Base-by-base conservation (phyloP, 2,113 vertebrate species). In the Vanacampus margaritifer region DNA sequence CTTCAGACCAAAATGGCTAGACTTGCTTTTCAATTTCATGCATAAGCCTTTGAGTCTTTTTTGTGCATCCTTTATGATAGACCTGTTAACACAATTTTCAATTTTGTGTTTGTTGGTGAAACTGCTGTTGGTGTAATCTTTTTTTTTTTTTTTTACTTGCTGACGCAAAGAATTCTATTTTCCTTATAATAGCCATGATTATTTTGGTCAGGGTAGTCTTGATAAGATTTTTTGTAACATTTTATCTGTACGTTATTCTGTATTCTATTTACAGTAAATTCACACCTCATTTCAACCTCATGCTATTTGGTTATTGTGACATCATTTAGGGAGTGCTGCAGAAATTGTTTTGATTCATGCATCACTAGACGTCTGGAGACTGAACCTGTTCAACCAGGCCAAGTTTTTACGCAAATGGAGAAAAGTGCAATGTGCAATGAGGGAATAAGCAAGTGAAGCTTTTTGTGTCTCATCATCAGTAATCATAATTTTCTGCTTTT, bases 371-470 rank as follows among this genome's bases (percentile, higher is more conserved):
- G 11, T 54, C 51, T 54, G 13, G 11, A 26, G 24, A 54, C 23
- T 51, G 8, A 23, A 54, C 23, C 24, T 24, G 51, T 24, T 54
- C n/a, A 26, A 26, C 51, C 12, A 24, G 51, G 23, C 51, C 51
- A 54, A 54, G 9, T 54, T 11, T 23, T 51, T n/a, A 51, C 21
- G 9, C 48, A 23, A 21, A 54, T 24, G 12, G 51, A 13, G 51
- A 51, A 51, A 51, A 51, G 48, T 51, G 48, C 21, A n/a, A 54
- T 23, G 51, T 54, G 51, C 51, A 54, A 14, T 54, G n/a, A 54
- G 3, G 24, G 26, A 24, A 54, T 54, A 26, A 56, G 24, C 24
- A 56, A 56, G 53, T 56, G 26, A 56, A 28, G 53, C 14, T 56
- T 56, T 13, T 16, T 56, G 24, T 56, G 24, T 32, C 4, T 56